Conservation (phyloP, 1,140 invertebrate genomes). For the Sminthurinus signatus region DNA sequence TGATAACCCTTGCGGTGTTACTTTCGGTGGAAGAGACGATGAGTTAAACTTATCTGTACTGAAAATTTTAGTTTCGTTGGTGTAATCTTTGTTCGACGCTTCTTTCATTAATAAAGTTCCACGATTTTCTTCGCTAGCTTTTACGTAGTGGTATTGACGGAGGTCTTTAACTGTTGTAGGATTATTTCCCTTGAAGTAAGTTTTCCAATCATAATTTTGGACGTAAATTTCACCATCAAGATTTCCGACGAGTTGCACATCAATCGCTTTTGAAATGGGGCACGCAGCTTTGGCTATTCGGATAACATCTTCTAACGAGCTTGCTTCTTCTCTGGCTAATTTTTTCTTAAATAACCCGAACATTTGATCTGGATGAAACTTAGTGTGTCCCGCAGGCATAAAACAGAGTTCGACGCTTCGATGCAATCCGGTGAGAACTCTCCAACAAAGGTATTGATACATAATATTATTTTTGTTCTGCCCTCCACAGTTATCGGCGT, state of each 20-base stretch:
- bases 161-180: too few relatives aligned
- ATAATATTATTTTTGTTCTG: slow-evolving; percentile 24
- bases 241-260: background rate
- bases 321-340: background rate
- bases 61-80: too few relatives aligned
- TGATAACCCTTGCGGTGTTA: background rate
- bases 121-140: too few relatives aligned
- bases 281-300: too few relatives aligned
- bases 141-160: too few relatives aligned
- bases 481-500: slow-evolving; percentile 17
- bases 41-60: too few relatives aligned
- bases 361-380: slow-evolving; percentile 18
- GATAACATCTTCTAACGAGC: background rate
- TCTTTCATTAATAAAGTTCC: too few relatives aligned
- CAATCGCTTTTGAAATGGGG: background rate
- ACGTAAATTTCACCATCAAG: background rate
- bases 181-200: too few relatives aligned
- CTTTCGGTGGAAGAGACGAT: too few relatives aligned
- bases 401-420: slow-evolving; percentile 3
- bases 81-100: too few relatives aligned
- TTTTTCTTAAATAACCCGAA: slow-evolving; percentile 11
- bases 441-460: slow-evolving; percentile 9
- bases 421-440: background rate
- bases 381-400: slow-evolving; percentile 15
- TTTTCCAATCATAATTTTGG: too few relatives aligned